A percentile compares a stretch with the other conserved stretches of the same genome.
Conservation (phyloP, 1,140 invertebrate species). For the honey bee (Apis mellifera) region Amel_HAv3.1 CM009937.2:11891001-11891500, state of each 20-base stretch:
- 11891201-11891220: constrained; percentile 33
- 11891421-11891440: constrained; percentile 46
- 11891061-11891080: too few species aligned
- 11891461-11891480: constrained; percentile 39
- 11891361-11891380: constrained; percentile 61
- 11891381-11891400: constrained; percentile 20
- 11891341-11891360: constrained; percentile 65
- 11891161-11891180: neutral
- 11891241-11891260: constrained; percentile 18
- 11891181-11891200: constrained; percentile 46
- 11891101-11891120: too few species aligned
- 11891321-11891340: constrained; percentile 74
- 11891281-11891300: constrained; percentile 70
- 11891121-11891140: too few species aligned
- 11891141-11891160: too few species aligned
- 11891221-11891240: neutral
- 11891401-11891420: constrained; percentile 56
- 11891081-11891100: too few species aligned
- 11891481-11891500: neutral
- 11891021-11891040: constrained; percentile 2
- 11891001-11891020: constrained; percentile 30
- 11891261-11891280: constrained; percentile 62
- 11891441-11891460: constrained; percentile 27
- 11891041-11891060: too few species aligned
- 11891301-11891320: constrained; percentile 76